Evolutionary conservation across 2,888 invertebrate species (phyloP).

Genomic region (Seladonia tumulorum): DNA sequence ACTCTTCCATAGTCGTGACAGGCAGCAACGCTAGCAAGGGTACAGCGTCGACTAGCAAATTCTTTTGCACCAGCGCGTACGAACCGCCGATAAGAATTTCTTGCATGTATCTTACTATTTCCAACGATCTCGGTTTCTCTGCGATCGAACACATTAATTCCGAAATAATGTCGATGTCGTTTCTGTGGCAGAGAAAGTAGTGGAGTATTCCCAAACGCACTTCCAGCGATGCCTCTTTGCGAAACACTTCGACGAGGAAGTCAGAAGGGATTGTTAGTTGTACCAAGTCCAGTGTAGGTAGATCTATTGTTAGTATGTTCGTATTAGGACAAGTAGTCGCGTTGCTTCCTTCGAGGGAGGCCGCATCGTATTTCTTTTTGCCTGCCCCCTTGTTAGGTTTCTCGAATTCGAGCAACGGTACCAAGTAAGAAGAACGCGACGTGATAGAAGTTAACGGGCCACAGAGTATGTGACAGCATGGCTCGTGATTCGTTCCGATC

Average conservation of each 20-base stretch:
- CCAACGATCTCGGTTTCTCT: conserved; percentile 87
- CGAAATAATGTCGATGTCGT: conserved; percentile 90
- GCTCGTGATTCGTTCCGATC: conserved; percentile 93
- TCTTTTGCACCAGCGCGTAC: conserved; percentile 89
- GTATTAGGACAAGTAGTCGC: conserved; percentile 28
- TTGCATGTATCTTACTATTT: conserved; percentile 89
- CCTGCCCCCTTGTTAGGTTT: conserved; percentile 75
- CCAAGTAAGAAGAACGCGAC: conserved; percentile 88
- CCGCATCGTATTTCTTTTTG: conserved; percentile 76
- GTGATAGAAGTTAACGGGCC: conserved; percentile 86
- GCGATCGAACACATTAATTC: conserved; percentile 88
- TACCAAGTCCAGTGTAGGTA: conserved; percentile 90
- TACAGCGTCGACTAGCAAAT: conserved; percentile 89
- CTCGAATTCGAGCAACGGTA: conserved; percentile 87
- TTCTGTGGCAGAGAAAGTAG: conserved; percentile 91
- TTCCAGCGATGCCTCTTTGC: conserved; percentile 88
- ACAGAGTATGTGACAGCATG: conserved; percentile 91
- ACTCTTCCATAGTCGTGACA: conserved; percentile 87
- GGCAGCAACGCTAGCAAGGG: conserved; percentile 90
- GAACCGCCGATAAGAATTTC: conserved; percentile 93
- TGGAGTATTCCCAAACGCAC: conserved; percentile 93
- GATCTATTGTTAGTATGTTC: conserved; percentile 86
- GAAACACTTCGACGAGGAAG: conserved; percentile 89
- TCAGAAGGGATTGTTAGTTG: conserved; percentile 88
- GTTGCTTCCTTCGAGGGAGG: conserved; percentile 40